Evolutionary conservation across 2,113 vertebrate genomes (phyloP), one percentile per base, ranked within the genome.

Genomic region (Siniperca chuatsi): DNA sequence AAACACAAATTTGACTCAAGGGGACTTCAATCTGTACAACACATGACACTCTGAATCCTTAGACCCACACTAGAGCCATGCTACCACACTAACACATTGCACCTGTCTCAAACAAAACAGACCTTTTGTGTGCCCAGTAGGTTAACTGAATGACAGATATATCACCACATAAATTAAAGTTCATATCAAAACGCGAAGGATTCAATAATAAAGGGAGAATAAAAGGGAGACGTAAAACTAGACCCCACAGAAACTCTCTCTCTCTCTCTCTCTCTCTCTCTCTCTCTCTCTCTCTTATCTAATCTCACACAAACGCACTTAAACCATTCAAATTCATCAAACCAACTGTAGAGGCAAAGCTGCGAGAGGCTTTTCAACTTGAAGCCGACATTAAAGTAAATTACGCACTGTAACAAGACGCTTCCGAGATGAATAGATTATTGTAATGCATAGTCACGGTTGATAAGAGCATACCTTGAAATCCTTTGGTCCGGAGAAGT

Each of bases 381-480:
- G 21, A 48, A 55, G 65, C 29, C 48, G 46, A 67, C 68, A 78
- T 65, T 8, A 62, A 79, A 90, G 25, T 76, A 46, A 81, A 77
- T 82, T 65, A 68, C 54, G 18, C 81, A 75, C 70, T 18, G 15
- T 44, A 3, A 25, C 5, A 21, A 37, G 25, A 75, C 6, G 54
- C 68, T 35, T 65, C 57, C 6, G 1, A 83, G 69, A 79, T 85
- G 40, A 82, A 83, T 68, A 82, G 68, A 84, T 89, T 60, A 42
- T 52, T 74, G 35, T 73, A 73, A 75, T 46, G 77, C 58, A 75
- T 5, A 62, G 29, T 42, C 60, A 33, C 2, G 54, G 46, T 37
- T 83, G 9, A 79, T 74, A 55, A 74, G 37, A 81, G 25, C 86
- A 60, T 92, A 95, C 93, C 94, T 95, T 88, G 55, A 87, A 90